Evolutionary conservation across 1,140 invertebrate genomes (phyloP), one percentile per base, ranked within the genome.

Genomic region (Aphaenogaster floridana): DNA sequence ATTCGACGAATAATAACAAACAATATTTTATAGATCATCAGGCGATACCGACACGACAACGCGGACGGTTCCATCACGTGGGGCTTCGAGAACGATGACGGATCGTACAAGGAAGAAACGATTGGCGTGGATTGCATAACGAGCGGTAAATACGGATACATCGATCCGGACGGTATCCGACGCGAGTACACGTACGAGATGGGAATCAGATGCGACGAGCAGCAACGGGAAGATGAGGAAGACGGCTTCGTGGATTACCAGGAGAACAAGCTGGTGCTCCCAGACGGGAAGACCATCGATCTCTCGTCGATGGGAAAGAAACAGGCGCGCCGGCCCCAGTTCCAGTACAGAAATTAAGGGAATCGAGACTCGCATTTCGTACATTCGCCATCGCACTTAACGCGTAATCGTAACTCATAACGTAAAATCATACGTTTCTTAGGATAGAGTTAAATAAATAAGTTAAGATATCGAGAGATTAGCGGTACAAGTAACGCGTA

Each of bases 1-100:
- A 3, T 15, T 34, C 0, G 28, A 15, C n/a, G 17, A 71, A 63
- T n/a, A 64, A 42, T 57, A 42, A 69, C 11, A 1, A 71, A 50
- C 83, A 81, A 72, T 42, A 39, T 61, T 34, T 61, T 39, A 13
- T 84, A 96, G 95, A 95, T 95, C 1, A 93, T 96, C 36, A 93
- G 94, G n/a, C 91, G 95, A 69, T 98, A 97, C 94, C 96, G 97
- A 64, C 97, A 98, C 74, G 97, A 98, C 91, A 98, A 98, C 91
- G 96, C 96, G 57, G 98, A 98, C 89, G 98, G 98, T 7, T 98
- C 97, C 87, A 98, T 98, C 80, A 97, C 97, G 0, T 98, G 98
- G 98, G 98, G 98, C 69, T 98, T 97, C 92, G 97, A 98, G 95
- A 98, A 98, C 92, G 97, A 98, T 83, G 97, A 97, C 91, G 97